These are phyloP conservation scores for Eilema depressum DNA, from an alignment of 2,888 invertebrate species.

Conservation along the genomic window DNA sequence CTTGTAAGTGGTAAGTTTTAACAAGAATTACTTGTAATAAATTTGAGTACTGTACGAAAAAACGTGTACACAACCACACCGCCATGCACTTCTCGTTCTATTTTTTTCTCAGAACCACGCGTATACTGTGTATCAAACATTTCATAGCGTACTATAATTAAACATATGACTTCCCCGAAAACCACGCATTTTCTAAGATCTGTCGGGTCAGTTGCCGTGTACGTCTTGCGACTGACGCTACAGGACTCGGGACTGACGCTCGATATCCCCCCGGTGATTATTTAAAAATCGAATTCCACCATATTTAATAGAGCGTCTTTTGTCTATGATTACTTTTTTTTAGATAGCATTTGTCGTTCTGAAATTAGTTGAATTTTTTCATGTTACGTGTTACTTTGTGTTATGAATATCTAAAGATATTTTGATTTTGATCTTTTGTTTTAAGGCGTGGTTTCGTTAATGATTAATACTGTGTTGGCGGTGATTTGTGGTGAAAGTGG, in stretches of 20 bases:
- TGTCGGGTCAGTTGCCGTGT: slow-evolving; percentile 72
- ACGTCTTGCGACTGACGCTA: slow-evolving; percentile 71
- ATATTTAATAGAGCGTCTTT: slow-evolving; percentile 22
- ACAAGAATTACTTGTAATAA: slow-evolving; percentile 1
- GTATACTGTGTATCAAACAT: slow-evolving; percentile 57
- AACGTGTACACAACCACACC: neutral
- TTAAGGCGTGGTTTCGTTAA: slow-evolving; percentile 33
- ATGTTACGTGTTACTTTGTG: neutral
- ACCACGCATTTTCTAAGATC: slow-evolving; percentile 71
- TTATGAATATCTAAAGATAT: neutral
- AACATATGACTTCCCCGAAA: slow-evolving; percentile 74
- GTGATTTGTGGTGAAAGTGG: slow-evolving; percentile 33
- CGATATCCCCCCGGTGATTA: slow-evolving; percentile 63
- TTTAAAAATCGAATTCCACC: slow-evolving; percentile 29
- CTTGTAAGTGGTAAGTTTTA: neutral
- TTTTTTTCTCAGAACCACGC: slow-evolving; percentile 49
- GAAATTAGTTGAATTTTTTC: neutral
- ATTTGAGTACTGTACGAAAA: neutral
- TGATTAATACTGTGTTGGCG: slow-evolving; percentile 21
- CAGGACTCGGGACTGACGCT: slow-evolving; percentile 76
- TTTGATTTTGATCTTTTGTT: slow-evolving; percentile 12
- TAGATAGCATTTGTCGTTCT: neutral
- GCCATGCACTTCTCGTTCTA: neutral
- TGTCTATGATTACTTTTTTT: slow-evolving; percentile 8
- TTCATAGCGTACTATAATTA: slow-evolving; percentile 73